Conservation (phyloP, 2,113 vertebrate species). For the Anoplopoma fimbria region DNA sequence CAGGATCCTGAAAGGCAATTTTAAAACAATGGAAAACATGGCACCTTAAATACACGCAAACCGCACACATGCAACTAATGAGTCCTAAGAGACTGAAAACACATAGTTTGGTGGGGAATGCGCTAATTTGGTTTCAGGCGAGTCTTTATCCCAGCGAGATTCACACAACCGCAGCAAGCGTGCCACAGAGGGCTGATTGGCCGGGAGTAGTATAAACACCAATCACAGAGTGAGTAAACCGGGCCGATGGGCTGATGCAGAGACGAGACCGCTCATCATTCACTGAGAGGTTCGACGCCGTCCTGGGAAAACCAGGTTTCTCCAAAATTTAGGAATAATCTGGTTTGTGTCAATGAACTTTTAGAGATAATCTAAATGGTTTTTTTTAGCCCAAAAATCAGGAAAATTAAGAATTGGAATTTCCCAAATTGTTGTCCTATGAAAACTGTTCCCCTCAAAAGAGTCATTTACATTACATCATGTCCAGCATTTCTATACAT, state of each 20-base stretch:
- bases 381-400: background rate
- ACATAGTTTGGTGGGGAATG: slow-evolving; percentile 51
- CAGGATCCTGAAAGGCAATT: slow-evolving; percentile 26
- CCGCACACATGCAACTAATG: slow-evolving; percentile 51
- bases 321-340: background rate
- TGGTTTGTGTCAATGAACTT: background rate
- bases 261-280: slow-evolving; percentile 60
- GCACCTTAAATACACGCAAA: slow-evolving; percentile 55
- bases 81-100: slow-evolving; percentile 51
- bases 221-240: slow-evolving; percentile 73
- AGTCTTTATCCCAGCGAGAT: slow-evolving; percentile 33
- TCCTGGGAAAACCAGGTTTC: slow-evolving; percentile 10
- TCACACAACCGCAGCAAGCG: slow-evolving; percentile 36
- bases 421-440: no score
- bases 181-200: slow-evolving; percentile 68
- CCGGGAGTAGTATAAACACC: slow-evolving; percentile 72
- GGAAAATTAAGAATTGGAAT: background rate
- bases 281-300: slow-evolving; percentile 9
- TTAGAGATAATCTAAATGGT: background rate
- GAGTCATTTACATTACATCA: no score
- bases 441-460: background rate
- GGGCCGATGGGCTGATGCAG: slow-evolving; percentile 57
- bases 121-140: slow-evolving; percentile 23
- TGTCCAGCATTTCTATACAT: background rate
- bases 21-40: slow-evolving; percentile 64